Evolutionary conservation across 2,113 vertebrate species (phyloP).

Genomic region (Chaetops frenatus): DNA sequence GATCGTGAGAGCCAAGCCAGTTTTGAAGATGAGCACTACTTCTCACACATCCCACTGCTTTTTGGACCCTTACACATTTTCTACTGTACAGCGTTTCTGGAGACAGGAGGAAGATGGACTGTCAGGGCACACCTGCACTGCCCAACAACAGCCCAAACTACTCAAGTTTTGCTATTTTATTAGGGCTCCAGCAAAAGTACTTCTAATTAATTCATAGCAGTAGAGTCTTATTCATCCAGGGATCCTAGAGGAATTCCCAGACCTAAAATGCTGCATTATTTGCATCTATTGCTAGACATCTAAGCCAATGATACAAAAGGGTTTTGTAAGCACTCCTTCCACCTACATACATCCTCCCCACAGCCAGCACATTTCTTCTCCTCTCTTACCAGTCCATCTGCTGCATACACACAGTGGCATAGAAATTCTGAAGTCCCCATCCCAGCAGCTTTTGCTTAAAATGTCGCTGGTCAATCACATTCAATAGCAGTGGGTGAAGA

Average conservation of each 20-base stretch:
- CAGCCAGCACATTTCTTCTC: neutral
- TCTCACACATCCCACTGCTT: neutral
- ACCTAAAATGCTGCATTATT: neutral
- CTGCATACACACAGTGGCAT: neutral
- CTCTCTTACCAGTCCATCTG: neutral
- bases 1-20: neutral
- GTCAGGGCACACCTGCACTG: fast-evolving
- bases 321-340: neutral
- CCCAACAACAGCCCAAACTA: neutral
- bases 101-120: neutral
- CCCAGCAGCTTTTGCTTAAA: neutral
- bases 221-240: neutral
- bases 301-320: neutral
- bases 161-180: neutral
- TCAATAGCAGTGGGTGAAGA: neutral
- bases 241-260: neutral
- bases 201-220: neutral
- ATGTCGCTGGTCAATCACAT: neutral
- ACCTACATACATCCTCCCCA: neutral
- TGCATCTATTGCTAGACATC: neutral
- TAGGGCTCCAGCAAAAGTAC: neutral
- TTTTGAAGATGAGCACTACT: neutral
- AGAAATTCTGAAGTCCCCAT: neutral
- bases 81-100: neutral
- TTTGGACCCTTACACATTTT: neutral